Evolutionary conservation across 2,797 vertebrate species (phyloP).

Genomic region (Trematomus bernacchii): DNA sequence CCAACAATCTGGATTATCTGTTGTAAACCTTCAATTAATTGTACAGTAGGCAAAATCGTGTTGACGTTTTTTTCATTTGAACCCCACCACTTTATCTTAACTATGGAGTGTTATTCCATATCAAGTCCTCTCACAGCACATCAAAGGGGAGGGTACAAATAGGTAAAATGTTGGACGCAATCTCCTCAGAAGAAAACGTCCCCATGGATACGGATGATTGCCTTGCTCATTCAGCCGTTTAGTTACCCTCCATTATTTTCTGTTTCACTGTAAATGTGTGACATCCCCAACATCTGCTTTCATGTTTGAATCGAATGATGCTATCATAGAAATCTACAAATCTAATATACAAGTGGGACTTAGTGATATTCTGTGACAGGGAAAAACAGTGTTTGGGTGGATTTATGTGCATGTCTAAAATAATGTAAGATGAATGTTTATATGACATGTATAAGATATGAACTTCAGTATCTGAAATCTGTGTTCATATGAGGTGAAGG

Average conservation of each 20-base stretch:
- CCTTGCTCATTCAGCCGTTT: background rate
- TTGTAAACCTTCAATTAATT: conserved; percentile 12
- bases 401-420: background rate
- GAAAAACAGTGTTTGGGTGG: background rate
- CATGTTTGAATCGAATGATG: conserved; percentile 10
- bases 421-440: background rate
- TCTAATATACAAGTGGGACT: background rate
- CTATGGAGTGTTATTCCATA: background rate
- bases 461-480: no score
- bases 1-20: background rate
- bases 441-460: background rate
- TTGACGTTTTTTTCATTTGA: background rate
- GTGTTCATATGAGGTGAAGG: background rate
- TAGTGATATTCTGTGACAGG: background rate
- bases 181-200: conserved; percentile 13
- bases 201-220: conserved; percentile 17
- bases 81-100: background rate
- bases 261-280: background rate
- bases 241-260: conserved; percentile 1
- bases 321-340: background rate
- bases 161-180: conserved; percentile 15
- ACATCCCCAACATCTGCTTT: background rate
- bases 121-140: conserved; percentile 10
- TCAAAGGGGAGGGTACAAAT: conserved; percentile 25
- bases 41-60: background rate